Percentiles rank a stretch among this genome's conserved stretches.
phyloP scores from a whole-genome alignment of 2,797 vertebrate genomes.

The Premnoplex brunnescens region DNA sequence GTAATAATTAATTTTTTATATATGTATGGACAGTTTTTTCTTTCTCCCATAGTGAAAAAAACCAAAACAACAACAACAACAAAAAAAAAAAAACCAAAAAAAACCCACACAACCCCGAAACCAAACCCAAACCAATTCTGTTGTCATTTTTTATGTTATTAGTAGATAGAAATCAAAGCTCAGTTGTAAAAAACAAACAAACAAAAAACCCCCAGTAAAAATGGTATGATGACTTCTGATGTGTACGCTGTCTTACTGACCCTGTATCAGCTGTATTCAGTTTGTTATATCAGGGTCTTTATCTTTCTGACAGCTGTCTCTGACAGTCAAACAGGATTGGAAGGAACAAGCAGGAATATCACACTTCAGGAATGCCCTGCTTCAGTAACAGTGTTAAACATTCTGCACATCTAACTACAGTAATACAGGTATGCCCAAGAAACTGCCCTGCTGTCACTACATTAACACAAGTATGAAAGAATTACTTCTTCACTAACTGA shows the following conservation, averaged over 20 bases:
- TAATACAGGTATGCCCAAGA: background rate
- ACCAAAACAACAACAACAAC: too few relatives aligned
- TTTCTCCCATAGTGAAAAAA: background rate
- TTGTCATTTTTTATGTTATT: background rate
- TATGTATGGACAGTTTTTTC: background rate
- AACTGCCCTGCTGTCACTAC: background rate
- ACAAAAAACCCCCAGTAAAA: background rate
- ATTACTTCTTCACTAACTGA: background rate
- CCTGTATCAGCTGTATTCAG: background rate
- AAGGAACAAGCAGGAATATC: background rate
- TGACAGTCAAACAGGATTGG: background rate
- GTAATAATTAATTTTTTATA: background rate
- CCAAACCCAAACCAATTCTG: background rate
- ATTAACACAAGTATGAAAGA: background rate
- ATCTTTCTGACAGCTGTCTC: background rate
- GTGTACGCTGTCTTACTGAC: background rate
- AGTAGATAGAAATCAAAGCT: background rate
- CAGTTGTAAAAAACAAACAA: background rate
- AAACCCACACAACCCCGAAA: too few relatives aligned
- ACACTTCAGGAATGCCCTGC: background rate
- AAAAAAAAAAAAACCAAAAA: too few relatives aligned
- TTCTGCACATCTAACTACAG: background rate
- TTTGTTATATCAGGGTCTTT: background rate
- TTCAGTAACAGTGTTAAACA: background rate
- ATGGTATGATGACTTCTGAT: background rate